Base-by-base conservation (phyloP, 1,140 invertebrate genomes). In the Musca domestica region DNA sequence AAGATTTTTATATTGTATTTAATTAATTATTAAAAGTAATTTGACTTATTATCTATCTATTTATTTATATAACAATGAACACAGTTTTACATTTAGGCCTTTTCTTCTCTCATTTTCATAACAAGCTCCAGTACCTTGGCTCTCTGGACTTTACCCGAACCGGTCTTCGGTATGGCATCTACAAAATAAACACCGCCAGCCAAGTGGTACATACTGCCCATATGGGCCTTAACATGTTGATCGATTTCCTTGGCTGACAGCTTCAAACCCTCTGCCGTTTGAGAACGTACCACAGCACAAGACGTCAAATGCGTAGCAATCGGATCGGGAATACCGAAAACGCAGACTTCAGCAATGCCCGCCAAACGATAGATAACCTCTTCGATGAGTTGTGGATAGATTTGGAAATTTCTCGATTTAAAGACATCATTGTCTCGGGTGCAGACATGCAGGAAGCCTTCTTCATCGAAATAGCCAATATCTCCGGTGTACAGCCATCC, bases 331-430 rank as follows among this genome's bases (percentile, higher is more conserved):
- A 93, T 83, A 0, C 94, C 93, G 25, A 95, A 88, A 0, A 96
- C 93, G 2, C 91, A 92, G 12, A 88, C 91, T 80, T 95, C 93
- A 9, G 85, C 85, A 3, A 96, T 87, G 56, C 87, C 88, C 1
- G 89, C 87, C 63, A 91, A 84, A 71, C 89, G 86, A 66, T 91
- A 83, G 10, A 96, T 86, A 14, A 95, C 82, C 74, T 88, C 91
- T 83, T 96, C 94, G 49, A 96, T 83, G 83, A 95, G 92, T 1
- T 93, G 91, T 20, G 94, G 94, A 19, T 92, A 90, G 7, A 96
- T 93, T 91, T 94, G 83, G 48, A 83, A 78, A 71, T 77, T 80
- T 54, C 74, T 74, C 58, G 88, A 91, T 81, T 93, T 92, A 56
- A 92, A 90, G 48, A 92, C 83, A 73, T 92, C 90, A 72, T 92